Conservation (phyloP, 2,113 vertebrate genomes). For the Megaptera novaeangliae region DNA sequence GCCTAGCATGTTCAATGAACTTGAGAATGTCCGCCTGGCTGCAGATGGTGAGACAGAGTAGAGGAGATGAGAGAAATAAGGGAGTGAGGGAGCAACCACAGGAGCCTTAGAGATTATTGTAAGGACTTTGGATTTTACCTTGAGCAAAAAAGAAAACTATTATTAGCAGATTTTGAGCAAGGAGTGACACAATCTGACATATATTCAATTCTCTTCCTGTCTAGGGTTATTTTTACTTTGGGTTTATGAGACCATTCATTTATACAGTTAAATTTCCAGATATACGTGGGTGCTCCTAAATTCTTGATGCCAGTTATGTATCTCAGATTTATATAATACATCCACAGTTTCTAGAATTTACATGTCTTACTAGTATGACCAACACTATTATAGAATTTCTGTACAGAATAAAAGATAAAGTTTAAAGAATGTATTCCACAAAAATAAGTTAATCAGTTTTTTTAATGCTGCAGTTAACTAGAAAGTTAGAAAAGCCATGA, state of each 20-base stretch:
- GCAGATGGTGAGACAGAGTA: not conserved
- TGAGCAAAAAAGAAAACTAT: not conserved
- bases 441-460: not conserved
- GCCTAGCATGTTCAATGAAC: not conserved
- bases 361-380: not conserved
- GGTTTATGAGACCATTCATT: not conserved
- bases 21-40: not conserved
- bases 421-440: not conserved
- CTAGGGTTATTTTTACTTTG: not conserved
- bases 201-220: not conserved
- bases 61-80: not conserved
- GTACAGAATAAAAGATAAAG: not conserved
- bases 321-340: not conserved
- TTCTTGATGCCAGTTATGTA: not conserved
- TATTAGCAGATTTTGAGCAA: not conserved
- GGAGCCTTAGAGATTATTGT: not conserved
- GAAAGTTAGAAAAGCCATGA: not conserved
- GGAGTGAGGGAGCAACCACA: not conserved
- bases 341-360: not conserved
- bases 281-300: not conserved
- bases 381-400: not conserved
- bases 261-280: not conserved
- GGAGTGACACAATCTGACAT: not conserved
- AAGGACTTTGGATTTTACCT: not conserved
- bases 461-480: not conserved